phyloP scores from a whole-genome alignment of 2,888 invertebrate species.

The Diaperis boleti region DNA sequence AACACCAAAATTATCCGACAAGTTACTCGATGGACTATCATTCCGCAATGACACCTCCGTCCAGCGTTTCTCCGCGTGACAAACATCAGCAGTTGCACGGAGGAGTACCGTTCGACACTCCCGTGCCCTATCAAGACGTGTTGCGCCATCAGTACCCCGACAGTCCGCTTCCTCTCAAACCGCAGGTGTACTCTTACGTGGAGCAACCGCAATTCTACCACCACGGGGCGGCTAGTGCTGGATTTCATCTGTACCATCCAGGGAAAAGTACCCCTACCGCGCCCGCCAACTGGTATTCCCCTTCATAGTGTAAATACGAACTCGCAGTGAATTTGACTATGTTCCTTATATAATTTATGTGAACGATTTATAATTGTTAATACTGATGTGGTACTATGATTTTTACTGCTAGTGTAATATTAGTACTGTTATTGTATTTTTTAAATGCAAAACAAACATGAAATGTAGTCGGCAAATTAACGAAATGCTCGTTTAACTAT shows the following conservation, averaged over 20 bases:
- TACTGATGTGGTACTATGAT: constrained; percentile 53
- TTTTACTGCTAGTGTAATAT: constrained; percentile 55
- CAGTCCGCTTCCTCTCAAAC: constrained; percentile 84
- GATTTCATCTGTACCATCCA: constrained; percentile 91
- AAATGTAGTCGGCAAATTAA: constrained; percentile 53
- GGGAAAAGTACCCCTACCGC: constrained; percentile 70
- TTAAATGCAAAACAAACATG: constrained; percentile 48
- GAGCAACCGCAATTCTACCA: constrained; percentile 92
- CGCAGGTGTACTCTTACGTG: constrained; percentile 85
- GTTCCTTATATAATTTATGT: constrained; percentile 49
- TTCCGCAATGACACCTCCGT: constrained; percentile 96
- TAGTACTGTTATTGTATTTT: constrained; percentile 53
- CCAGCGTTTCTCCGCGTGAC: constrained; percentile 95
- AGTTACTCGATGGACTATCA: constrained; percentile 84
- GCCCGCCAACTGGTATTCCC: constrained; percentile 66
- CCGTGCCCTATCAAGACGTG: constrained; percentile 68
- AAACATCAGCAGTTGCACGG: constrained; percentile 76
- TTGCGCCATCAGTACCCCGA: constrained; percentile 74
- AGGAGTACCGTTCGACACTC: constrained; percentile 68
- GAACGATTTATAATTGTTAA: constrained; percentile 54
- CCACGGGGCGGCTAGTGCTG: constrained; percentile 69
- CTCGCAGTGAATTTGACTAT: constrained; percentile 46
- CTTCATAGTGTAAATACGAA: constrained; percentile 62
- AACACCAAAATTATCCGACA: constrained; percentile 73
- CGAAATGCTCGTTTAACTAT: constrained; percentile 58